Percentiles rank a stretch among this genome's conserved stretches.
These are phyloP conservation scores for Ypsolopha sequella DNA, from an alignment of 2,888 invertebrate genomes.

Conservation along the genomic window DNA sequence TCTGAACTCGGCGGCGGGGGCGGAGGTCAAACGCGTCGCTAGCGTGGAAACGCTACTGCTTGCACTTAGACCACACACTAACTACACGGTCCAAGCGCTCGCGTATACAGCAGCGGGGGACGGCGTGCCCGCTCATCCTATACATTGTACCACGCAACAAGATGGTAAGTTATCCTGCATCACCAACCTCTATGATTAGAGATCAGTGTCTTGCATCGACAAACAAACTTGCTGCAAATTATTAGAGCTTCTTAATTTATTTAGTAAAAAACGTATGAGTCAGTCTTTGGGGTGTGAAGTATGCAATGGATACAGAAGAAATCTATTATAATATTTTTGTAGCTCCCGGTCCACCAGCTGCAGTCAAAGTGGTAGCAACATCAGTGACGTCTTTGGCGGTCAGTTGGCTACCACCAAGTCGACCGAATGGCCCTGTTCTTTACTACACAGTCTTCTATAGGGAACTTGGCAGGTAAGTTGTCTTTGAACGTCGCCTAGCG, in stretches of 20 bases:
- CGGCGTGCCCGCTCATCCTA: slow-evolving; percentile 81
- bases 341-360: slow-evolving; percentile 89
- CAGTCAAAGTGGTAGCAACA: slow-evolving; percentile 86
- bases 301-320: too few relatives aligned
- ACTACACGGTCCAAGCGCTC: slow-evolving; percentile 88
- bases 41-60: slow-evolving; percentile 85
- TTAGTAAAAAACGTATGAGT: too few relatives aligned
- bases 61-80: slow-evolving; percentile 85
- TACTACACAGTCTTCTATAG: slow-evolving; percentile 86
- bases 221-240: too few relatives aligned
- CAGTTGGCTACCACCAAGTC: slow-evolving; percentile 86
- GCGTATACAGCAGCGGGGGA: slow-evolving; percentile 90
- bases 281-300: too few relatives aligned
- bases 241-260: too few relatives aligned
- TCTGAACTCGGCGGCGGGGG: slow-evolving; percentile 41
- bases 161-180: slow-evolving; percentile 73
- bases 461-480: slow-evolving; percentile 73
- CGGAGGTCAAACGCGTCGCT: slow-evolving; percentile 83
- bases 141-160: slow-evolving; percentile 87
- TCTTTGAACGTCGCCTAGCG: background rate
- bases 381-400: slow-evolving; percentile 86
- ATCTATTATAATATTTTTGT: slow-evolving; percentile 7
- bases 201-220: too few relatives aligned
- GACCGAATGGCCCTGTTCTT: slow-evolving; percentile 84
- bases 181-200: too few relatives aligned